Conservation (phyloP, 2,113 vertebrate species). For the Oreotrochilus melanogaster region DNA sequence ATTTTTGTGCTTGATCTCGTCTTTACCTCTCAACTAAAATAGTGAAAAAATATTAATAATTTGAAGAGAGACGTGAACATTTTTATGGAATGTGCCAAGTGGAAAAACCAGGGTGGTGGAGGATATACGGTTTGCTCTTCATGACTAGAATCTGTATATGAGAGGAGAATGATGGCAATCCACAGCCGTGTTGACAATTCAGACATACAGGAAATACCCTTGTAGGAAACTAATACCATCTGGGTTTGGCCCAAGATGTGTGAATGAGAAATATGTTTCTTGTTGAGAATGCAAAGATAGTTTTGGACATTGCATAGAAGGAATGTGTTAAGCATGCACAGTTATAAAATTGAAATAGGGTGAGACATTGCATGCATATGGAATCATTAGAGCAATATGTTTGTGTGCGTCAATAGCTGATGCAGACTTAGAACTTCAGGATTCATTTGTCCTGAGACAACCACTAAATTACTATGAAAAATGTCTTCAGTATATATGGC, state of each 20-base stretch:
- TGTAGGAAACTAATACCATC: constrained; percentile 68
- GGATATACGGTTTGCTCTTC: constrained; percentile 65
- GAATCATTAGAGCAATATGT: constrained; percentile 60
- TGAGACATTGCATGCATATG: constrained; percentile 62
- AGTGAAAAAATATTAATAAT: constrained; percentile 53
- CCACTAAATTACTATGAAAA: constrained; percentile 16
- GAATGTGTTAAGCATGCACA: constrained; percentile 53
- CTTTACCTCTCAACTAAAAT: neutral
- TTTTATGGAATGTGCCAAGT: constrained; percentile 58
- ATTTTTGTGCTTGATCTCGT: neutral
- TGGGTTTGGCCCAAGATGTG: constrained; percentile 69
- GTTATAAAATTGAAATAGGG: constrained; percentile 67
- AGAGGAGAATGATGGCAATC: constrained; percentile 43
- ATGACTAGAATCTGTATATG: constrained; percentile 69
- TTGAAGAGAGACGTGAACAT: constrained; percentile 25
- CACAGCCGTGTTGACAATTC: constrained; percentile 61
- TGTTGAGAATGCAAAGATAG: constrained; percentile 65
- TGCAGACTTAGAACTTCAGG: constrained; percentile 18
- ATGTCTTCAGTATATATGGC: neutral
- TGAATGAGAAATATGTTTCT: constrained; percentile 72
- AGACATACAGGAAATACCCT: constrained; percentile 53
- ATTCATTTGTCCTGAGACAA: constrained; percentile 44
- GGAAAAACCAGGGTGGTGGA: constrained; percentile 66
- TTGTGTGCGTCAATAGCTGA: constrained; percentile 55
- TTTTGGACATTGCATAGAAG: constrained; percentile 59